A percentile compares a stretch with the other conserved stretches of the same genome.
Evolutionary conservation across 2,113 vertebrate genomes (phyloP).

Genomic region (Australoheros scitulus): DNA sequence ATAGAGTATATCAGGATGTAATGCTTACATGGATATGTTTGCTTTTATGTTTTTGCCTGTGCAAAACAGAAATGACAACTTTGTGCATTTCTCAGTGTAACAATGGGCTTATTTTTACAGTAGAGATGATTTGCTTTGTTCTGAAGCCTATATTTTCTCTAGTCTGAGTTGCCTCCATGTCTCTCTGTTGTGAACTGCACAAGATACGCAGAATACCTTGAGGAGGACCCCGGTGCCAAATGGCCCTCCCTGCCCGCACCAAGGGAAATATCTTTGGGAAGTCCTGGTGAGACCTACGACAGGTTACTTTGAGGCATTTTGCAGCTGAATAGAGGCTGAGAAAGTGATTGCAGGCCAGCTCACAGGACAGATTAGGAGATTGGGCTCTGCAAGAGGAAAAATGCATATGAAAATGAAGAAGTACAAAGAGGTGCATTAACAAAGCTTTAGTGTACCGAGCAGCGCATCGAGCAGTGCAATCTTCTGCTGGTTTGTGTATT

Average conservation of each 20-base stretch:
- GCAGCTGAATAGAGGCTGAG: slow-evolving; percentile 48
- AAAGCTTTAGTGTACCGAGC: slow-evolving; percentile 32
- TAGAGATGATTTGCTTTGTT: slow-evolving; percentile 9
- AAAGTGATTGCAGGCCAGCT: slow-evolving; percentile 51
- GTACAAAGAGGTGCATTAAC: slow-evolving; percentile 40
- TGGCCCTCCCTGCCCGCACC: slow-evolving; percentile 38
- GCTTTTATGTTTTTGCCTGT: not conserved
- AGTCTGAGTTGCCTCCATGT: slow-evolving; percentile 25
- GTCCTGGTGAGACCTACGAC: slow-evolving; percentile 26
- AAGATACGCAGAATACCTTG: slow-evolving; percentile 37
- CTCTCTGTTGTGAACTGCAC: slow-evolving; percentile 11
- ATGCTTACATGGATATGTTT: not conserved
- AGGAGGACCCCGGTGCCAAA: slow-evolving; percentile 46
- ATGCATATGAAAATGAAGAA: slow-evolving; percentile 52
- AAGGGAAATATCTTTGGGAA: slow-evolving; percentile 38
- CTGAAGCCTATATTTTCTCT: fast-evolving
- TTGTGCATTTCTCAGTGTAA: not conserved
- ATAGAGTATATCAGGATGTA: not conserved
- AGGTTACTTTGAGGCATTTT: slow-evolving; percentile 47
- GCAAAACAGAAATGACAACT: not conserved
- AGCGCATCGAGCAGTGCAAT: slow-evolving; percentile 44
- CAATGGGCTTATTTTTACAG: not conserved
- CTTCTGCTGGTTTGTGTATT: slow-evolving; percentile 29
- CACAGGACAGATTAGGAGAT: slow-evolving; percentile 65
- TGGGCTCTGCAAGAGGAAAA: slow-evolving; percentile 43